phyloP scores from a whole-genome alignment of 2,797 vertebrate genomes.

The Enteromius treurensis region DNA sequence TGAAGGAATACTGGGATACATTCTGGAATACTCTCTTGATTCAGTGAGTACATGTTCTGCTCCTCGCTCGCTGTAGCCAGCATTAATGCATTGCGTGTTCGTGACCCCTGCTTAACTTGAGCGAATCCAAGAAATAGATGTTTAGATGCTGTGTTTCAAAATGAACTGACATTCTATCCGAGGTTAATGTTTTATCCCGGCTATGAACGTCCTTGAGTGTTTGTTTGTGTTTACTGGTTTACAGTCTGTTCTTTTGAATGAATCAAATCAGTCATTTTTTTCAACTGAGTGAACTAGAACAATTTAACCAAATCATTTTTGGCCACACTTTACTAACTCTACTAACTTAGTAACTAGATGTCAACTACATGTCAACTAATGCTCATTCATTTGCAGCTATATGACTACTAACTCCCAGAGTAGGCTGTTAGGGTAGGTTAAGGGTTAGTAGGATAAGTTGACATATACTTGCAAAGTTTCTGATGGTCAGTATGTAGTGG shows the following conservation, averaged over 20 bases:
- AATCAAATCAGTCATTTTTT: not conserved
- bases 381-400: no score
- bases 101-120: not conserved
- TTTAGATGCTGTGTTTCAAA: not conserved
- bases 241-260: not conserved
- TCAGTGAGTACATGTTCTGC: conserved; percentile 46
- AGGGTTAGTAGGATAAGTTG: no score
- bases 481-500: no score
- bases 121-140: not conserved
- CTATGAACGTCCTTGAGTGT: not conserved
- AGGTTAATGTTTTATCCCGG: not conserved
- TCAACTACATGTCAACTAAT: no score
- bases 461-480: no score
- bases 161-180: not conserved
- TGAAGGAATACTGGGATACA: conserved; percentile 4
- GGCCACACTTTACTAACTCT: no score
- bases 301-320: not conserved
- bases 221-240: not conserved
- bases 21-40: conserved; percentile 17
- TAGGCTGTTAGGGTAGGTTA: no score
- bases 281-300: not conserved
- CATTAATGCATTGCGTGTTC: conserved; percentile 18
- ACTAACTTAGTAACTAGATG: no score
- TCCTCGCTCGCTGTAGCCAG: not conserved
- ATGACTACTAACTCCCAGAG: no score